Evolutionary conservation across 2,888 invertebrate species (phyloP), one percentile per base, ranked within the genome.

Genomic region (Tenthredo livida): DNA sequence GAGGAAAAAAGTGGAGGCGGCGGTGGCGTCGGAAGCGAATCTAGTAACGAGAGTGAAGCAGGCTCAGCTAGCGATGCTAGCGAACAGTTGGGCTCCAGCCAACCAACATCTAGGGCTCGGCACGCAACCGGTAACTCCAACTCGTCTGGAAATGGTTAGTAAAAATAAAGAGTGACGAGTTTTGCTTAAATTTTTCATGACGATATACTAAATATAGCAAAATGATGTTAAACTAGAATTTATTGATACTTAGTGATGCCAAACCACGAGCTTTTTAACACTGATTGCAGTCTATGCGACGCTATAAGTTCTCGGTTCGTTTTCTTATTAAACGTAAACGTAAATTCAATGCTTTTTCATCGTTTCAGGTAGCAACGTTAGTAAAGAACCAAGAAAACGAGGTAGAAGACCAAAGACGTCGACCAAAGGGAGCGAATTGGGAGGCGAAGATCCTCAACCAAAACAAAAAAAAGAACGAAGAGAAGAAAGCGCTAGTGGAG

Each of bases 401-500:
- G 96, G 96, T 67, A 93, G 96, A 89, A 94, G 95, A 92, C 96
- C 96, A 88, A 96, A 96, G 93, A 93, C 93, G 87, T 93, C 95
- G 91, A 95, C 95, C 93, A 94, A 94, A 93, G 94, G 94, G 90
- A 85, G 86, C 84, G 92, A 93, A 82, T 87, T 90, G 78, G 90
- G 89, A 75, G 90, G 91, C 83, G 92, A 92, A 86, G 93, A 92
- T 87, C 93, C 93, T 88, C 93, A 92, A 89, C 92, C 92, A 85
- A 91, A 90, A 88, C 93, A 91, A 90, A 94, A 93, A 91, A 93
- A 92, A 89, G 93, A 92, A 89, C 92, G 92, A 85, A 90, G 90
- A 87, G 92, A 93, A 80, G 91, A 92, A 67, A 92, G 89, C 85
- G 88, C 90, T 86, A 90, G 90, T 89, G 91, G 91, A 90, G 92